phyloP scores from a whole-genome alignment of 2,113 vertebrate genomes.

The Vidua chalybeata region DNA sequence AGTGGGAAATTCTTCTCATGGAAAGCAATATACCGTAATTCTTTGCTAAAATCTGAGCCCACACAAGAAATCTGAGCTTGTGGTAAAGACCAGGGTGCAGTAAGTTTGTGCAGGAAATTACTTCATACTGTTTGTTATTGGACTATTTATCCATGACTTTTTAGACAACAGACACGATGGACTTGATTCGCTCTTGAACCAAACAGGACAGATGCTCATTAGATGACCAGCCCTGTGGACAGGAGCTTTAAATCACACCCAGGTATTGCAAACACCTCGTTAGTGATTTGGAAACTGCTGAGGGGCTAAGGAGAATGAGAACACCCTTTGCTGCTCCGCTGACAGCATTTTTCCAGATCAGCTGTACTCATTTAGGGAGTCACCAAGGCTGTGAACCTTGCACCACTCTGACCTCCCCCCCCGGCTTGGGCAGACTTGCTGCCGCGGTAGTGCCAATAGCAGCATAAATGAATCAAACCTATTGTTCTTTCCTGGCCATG shows the following conservation, averaged over 20 bases:
- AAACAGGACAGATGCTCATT: not conserved
- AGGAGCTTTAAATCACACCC: not conserved
- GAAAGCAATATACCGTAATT: constrained; percentile 74
- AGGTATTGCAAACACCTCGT: not conserved
- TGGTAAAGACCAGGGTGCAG: constrained; percentile 67
- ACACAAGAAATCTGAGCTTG: constrained; percentile 72
- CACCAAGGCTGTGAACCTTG: constrained; percentile 31
- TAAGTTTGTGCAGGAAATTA: constrained; percentile 74
- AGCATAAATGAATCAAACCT: constrained; percentile 51
- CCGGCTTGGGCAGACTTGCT: not conserved
- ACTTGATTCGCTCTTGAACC: not conserved
- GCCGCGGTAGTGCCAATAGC: not conserved
- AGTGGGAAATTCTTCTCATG: constrained; percentile 74
- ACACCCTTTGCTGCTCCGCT: not conserved
- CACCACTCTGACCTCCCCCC: not conserved
- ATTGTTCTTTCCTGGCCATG: constrained; percentile 47
- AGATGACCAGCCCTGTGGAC: not conserved
- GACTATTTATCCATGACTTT: constrained; percentile 50
- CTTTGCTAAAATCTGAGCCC: constrained; percentile 70
- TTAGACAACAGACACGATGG: not conserved
- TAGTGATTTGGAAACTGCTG: constrained; percentile 37
- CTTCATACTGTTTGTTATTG: constrained; percentile 67
- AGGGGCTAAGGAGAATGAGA: constrained; percentile 6
- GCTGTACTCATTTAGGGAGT: constrained; percentile 28
- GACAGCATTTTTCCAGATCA: constrained; percentile 16